Base-by-base conservation (phyloP, 2,797 vertebrate species). In the Podargus strigoides region DNA sequence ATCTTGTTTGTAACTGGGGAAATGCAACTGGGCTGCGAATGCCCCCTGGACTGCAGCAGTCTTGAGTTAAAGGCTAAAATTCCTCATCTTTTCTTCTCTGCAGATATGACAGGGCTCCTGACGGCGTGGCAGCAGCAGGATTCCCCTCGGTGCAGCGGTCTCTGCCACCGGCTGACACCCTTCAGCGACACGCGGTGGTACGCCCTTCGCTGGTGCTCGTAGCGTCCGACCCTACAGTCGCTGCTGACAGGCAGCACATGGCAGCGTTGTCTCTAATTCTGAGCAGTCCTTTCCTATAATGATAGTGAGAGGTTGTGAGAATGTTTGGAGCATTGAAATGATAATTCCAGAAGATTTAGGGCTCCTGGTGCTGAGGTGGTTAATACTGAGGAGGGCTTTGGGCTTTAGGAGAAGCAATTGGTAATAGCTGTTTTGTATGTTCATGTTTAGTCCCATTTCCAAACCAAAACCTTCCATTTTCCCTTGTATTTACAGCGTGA, bases 161-260 rank as follows among this genome's bases (percentile, higher is more conserved):
- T 10, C 98, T 97, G 82, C 97, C 97, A 2, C 96, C 98, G 28
- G 97, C 98, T 1, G 98, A 99, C 21, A 98, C 91, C 96, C 98
- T 99, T 78, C 99, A 99, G 91, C 98, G 98, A 94, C 98, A 99
- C 86, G 98, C 95, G 3, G 92, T 98, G 98, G 99, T 99, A 98
- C 79, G 95, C 63, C 42, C 10, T 50, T 64, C 11, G 13, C 52
- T 24, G 8, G 7, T 8, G 23, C 44, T 23, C 16, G 2, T 9
- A 18, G 46, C 7, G 13, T 8, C 44, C 7, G 21, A 10, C 41
- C 37, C 26, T 23, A 19, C 22, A 5, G 10, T 3, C 9, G 6
- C 26, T 17, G 44, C 44, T 20, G 44, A 14, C 10, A 10, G 44
- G 10, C 44, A 22, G 44, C 44, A 7, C 11, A 20, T 1, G 11